These are phyloP conservation scores for human (Homo sapiens) DNA, from an alignment of 2,113 vertebrate species.

Conservation along the genomic window GRCh38 chr12:28510001-28510500, in stretches of 20 bases:
- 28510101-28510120: neutral
- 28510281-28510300: neutral
- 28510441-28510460: neutral
- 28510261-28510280: neutral
- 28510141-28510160: neutral
- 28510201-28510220: neutral
- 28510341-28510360: neutral
- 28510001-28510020: neutral
- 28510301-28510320: neutral
- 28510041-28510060: neutral
- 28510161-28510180: neutral
- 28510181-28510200: neutral
- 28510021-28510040: neutral
- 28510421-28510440: neutral
- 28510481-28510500: neutral
- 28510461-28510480: neutral
- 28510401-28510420: neutral
- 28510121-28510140: neutral
- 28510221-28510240: neutral
- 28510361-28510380: neutral
- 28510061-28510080: neutral
- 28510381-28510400: neutral
- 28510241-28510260: neutral
- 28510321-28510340: neutral
- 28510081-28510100: neutral